Evolutionary conservation across 2,113 vertebrate genomes (phyloP).

Genomic region (Tychaedon coryphoeus): DNA sequence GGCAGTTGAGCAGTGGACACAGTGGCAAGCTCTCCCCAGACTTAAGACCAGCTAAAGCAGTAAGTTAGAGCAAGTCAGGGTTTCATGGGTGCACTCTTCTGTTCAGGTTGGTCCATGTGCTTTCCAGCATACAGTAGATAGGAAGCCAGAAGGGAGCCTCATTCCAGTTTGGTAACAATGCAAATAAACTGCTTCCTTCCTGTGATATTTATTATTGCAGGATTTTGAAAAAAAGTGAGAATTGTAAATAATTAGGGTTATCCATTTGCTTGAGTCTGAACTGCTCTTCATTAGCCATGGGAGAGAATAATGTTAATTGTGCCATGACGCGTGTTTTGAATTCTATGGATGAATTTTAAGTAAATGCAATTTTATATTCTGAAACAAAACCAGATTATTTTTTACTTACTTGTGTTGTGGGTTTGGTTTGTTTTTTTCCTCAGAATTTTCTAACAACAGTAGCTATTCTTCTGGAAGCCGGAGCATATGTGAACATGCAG

Average conservation of each 20-base stretch:
- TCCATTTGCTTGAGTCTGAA: background rate
- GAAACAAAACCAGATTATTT: background rate
- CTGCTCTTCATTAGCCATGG: background rate
- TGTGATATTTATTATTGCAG: background rate
- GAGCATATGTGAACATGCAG: slow-evolving; percentile 89
- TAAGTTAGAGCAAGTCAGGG: background rate
- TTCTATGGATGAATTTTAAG: background rate
- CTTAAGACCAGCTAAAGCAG: background rate
- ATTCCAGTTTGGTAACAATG: background rate
- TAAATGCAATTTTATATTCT: background rate
- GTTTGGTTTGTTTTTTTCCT: background rate
- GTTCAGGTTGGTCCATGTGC: background rate
- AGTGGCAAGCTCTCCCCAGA: background rate
- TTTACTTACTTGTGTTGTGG: background rate
- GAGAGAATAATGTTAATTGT: background rate
- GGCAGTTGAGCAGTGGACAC: background rate
- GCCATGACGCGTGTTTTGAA: background rate
- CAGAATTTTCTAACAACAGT: slow-evolving; percentile 95
- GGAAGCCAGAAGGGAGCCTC: background rate
- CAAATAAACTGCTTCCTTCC: background rate
- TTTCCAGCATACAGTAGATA: background rate
- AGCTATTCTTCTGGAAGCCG: slow-evolving; percentile 93
- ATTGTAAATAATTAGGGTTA: background rate
- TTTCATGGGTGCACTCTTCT: background rate
- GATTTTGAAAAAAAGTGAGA: background rate